These are phyloP conservation scores for Neodiprion virginianus DNA, from an alignment of 1,140 invertebrate species.

Conservation along the genomic window DNA sequence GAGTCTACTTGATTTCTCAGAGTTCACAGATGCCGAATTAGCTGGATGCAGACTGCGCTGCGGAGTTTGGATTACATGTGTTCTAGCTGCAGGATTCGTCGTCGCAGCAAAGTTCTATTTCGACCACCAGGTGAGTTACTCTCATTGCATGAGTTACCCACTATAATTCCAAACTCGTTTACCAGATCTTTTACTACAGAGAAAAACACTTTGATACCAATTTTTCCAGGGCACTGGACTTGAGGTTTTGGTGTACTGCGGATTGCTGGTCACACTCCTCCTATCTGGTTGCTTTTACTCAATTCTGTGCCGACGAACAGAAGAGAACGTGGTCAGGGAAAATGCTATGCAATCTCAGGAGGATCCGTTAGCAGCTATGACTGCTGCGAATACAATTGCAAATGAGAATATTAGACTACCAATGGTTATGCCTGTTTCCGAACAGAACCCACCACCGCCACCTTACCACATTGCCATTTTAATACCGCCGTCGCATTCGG, in stretches of 20 bases:
- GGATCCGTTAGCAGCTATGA: constrained; percentile 35
- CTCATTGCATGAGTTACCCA: constrained; percentile 11
- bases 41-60: constrained; percentile 56
- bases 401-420: constrained; percentile 8
- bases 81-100: constrained; percentile 69
- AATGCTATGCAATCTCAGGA: constrained; percentile 31
- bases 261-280: constrained; percentile 68
- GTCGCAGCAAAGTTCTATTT: constrained; percentile 74
- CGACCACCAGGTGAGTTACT: constrained; percentile 65
- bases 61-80: constrained; percentile 72
- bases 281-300: constrained; percentile 65
- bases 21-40: constrained; percentile 47
- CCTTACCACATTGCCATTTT: constrained; percentile 74
- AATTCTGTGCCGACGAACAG: constrained; percentile 44
- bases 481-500: constrained; percentile 61
- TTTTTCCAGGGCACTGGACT: constrained; percentile 60
- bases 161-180: constrained; percentile 8
- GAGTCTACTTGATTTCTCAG: constrained; percentile 49
- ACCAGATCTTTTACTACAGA: background rate
- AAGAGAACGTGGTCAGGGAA: constrained; percentile 37
- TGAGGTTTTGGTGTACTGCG: constrained; percentile 71
- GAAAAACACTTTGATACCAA: constrained; percentile 5
- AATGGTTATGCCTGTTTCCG: constrained; percentile 62
- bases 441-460: constrained; percentile 60
- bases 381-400: constrained; percentile 22